Evolutionary conservation across 2,113 vertebrate species (phyloP), one percentile per base, ranked within the genome.

Genomic region (Atlantisia rogersi): DNA sequence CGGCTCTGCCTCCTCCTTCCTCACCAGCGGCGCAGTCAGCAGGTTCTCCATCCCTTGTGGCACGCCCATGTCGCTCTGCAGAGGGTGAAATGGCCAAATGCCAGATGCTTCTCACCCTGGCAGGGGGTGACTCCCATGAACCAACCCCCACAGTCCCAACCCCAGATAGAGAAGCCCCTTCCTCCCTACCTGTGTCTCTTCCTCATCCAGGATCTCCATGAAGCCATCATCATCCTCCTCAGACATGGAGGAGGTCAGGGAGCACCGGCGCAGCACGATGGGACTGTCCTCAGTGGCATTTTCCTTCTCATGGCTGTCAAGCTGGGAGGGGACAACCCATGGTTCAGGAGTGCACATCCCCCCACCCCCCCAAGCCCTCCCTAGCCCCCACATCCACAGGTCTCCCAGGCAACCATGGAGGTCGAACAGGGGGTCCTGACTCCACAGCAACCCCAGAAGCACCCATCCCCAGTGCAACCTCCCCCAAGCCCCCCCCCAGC

Each of bases 1-100:
- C 68, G 92, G 98, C 68, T 98, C 97, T 24, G 96, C 90, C 42
- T 97, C 71, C 24, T 91, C 88, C 18, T 91, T 95, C 62, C 91
- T 97, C 98, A 99, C 98, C 76, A 99, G 97, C 0, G 99, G 99
- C 2, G 98, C 99, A 0, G 97, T 99, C 82, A 99, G 98, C 96
- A 99, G 95, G 75, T 96, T 99, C 82, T 98, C 98, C 98, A 99
- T 99, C 58, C 99, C 98, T 10, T 83, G 93, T 1, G 99, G 99
- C 73, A 99, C 96, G 1, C 71, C 89, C 0, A 97, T 82, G 9
- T 98, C 97, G 0, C 94, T 98, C 99, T 99, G 95, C 5, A 31
- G 29, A 55, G 31, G 46, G 1, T 42, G 73, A 58, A 29, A 25
- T 42, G n/a, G 16, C 9, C 24, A 17, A 74, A 12, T 16, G 37